Conservation (phyloP, 1,140 invertebrate genomes). For the Protaetia brevitarsis region DNA sequence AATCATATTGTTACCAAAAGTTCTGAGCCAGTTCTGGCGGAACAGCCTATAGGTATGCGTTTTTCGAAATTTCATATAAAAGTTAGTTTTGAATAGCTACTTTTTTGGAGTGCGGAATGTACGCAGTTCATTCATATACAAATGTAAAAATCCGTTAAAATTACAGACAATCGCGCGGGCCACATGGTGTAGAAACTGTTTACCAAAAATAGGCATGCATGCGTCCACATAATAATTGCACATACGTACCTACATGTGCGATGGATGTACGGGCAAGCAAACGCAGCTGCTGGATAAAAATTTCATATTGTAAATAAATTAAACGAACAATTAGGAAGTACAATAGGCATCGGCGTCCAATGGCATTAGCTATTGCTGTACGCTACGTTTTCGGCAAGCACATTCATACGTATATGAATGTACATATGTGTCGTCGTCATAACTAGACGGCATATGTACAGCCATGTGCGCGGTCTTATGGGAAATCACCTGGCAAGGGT, state of each 20-base stretch:
- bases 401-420: too few relatives aligned
- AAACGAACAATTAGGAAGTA: constrained; percentile 8
- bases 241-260: neutral
- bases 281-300: constrained; percentile 10
- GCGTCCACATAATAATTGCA: neutral
- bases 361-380: neutral
- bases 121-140: too few relatives aligned
- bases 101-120: too few relatives aligned
- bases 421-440: constrained; percentile 31
- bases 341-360: constrained; percentile 9
- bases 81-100: too few relatives aligned
- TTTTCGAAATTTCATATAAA: too few relatives aligned
- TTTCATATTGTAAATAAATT: constrained; percentile 16
- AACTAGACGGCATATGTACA: constrained; percentile 43
- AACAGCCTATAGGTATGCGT: too few relatives aligned
- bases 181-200: neutral
- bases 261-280: neutral
- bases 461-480: constrained; percentile 50
- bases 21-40: too few relatives aligned
- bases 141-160: neutral
- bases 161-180: neutral
- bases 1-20: too few relatives aligned
- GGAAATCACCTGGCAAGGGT: constrained; percentile 49
- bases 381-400: too few relatives aligned
- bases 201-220: neutral